A percentile compares a stretch with the other conserved stretches of the same genome.
Conservation (phyloP, 37 sponge, comb jelly and placozoan species). For the Beroe forskalii region DNA sequence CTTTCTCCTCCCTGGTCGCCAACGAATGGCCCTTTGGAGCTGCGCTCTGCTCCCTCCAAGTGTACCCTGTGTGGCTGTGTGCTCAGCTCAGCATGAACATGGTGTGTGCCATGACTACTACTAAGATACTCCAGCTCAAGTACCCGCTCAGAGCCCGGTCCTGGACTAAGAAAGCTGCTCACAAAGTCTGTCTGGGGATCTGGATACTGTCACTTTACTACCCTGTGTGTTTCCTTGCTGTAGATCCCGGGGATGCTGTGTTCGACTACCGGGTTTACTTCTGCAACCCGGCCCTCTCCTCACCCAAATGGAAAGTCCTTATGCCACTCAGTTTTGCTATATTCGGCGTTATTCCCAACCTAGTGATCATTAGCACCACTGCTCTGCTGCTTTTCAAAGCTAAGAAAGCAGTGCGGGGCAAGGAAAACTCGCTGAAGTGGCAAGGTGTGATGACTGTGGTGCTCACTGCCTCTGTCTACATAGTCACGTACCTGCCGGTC, state of each 20-base stretch:
- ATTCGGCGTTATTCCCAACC: slow-evolving; percentile 2
- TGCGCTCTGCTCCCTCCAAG: slow-evolving; percentile 5
- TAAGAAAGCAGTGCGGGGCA: not conserved
- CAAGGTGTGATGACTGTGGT: slow-evolving; percentile 24
- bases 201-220: slow-evolving; percentile 22
- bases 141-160: slow-evolving; percentile 21
- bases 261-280: slow-evolving; percentile 47
- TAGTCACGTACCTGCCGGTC: slow-evolving; percentile 9
- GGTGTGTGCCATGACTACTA: slow-evolving; percentile 24
- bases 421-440: not conserved
- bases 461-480: slow-evolving; percentile 11
- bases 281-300: not conserved
- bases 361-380: not conserved
- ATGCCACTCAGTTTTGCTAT: not conserved
- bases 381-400: slow-evolving; percentile 1
- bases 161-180: not conserved
- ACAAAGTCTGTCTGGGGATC: not conserved
- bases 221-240: slow-evolving; percentile 7
- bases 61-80: slow-evolving; percentile 19
- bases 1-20: not conserved
- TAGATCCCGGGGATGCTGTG: slow-evolving; percentile 34
- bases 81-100: slow-evolving; percentile 3
- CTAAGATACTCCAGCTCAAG: not conserved
- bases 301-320: not conserved
- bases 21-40: not conserved